phyloP scores from a whole-genome alignment of 2,797 vertebrate genomes.

The Apodemus agrarius region DNA sequence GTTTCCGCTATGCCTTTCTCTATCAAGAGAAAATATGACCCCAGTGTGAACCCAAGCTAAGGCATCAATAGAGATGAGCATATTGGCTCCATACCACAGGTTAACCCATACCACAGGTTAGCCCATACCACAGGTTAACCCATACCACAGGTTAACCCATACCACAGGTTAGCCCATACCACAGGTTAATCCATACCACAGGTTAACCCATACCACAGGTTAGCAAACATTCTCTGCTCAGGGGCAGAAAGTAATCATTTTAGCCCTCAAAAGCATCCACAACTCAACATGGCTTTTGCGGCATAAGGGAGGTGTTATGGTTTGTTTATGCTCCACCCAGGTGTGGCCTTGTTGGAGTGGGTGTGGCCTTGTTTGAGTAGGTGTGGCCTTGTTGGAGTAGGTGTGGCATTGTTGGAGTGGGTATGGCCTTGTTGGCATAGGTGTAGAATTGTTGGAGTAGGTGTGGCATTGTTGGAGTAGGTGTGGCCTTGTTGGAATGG shows the following conservation, averaged over 20 bases:
- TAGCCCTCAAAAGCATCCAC: neutral
- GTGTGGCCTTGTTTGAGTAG: too few species aligned
- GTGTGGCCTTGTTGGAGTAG: too few species aligned
- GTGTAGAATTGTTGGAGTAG: too few species aligned
- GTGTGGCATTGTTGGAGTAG: too few species aligned
- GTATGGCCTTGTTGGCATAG: too few species aligned
- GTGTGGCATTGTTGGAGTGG: too few species aligned
- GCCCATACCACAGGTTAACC: neutral
- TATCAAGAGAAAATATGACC: neutral
- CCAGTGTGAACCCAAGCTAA: neutral
- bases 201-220: neutral
- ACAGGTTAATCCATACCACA: neutral
- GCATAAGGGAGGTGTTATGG: neutral
- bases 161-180: neutral
- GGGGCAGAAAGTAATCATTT: neutral
- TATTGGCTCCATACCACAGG: neutral
- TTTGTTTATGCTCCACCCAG: too few species aligned
- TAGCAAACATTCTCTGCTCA: neutral
- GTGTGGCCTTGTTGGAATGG: too few species aligned
- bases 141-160: neutral
- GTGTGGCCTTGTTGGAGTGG: too few species aligned
- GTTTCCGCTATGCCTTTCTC: neutral
- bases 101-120: neutral
- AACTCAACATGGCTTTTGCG: neutral
- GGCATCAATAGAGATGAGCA: neutral